These are phyloP conservation scores for Chrosomus eos DNA, from an alignment of 2,797 vertebrate genomes.

Conservation along the genomic window DNA sequence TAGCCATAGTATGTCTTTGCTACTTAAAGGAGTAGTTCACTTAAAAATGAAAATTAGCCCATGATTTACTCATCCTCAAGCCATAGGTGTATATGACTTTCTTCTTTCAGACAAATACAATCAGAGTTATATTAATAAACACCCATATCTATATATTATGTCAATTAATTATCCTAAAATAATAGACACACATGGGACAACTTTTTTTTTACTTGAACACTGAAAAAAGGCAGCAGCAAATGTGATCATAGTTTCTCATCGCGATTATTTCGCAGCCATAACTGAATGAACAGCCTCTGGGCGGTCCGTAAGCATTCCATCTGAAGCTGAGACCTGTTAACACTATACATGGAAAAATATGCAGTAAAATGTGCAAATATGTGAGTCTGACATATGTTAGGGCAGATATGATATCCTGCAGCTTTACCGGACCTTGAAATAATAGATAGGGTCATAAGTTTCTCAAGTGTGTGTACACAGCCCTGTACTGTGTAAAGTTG, in stretches of 20 bases:
- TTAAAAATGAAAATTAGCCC: too few relatives aligned
- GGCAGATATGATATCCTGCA: constrained; percentile 41
- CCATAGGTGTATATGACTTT: too few relatives aligned
- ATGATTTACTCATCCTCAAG: too few relatives aligned
- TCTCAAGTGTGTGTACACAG: constrained; percentile 23
- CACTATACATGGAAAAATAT: constrained; percentile 48
- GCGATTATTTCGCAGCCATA: neutral
- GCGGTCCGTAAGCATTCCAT: neutral
- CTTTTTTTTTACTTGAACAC: too few relatives aligned
- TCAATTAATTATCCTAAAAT: neutral
- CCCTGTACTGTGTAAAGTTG: constrained; percentile 28
- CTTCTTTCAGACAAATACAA: too few relatives aligned
- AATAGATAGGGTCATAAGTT: constrained; percentile 43
- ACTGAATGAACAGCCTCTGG: constrained; percentile 5
- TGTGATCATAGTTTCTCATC: constrained; percentile 1
- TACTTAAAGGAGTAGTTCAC: neutral
- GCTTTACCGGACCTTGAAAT: constrained; percentile 42
- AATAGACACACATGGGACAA: neutral
- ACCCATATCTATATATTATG: too few relatives aligned
- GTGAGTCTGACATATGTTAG: constrained; percentile 13
- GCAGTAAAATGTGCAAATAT: constrained; percentile 39
- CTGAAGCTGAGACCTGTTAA: constrained; percentile 6
- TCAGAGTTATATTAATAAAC: too few relatives aligned
- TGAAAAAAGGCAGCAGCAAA: constrained; percentile 34
- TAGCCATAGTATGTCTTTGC: neutral